Evolutionary conservation across 2,797 vertebrate species (phyloP), one percentile per base, ranked within the genome.

Genomic region (Paratrypauchen microcephalus): DNA sequence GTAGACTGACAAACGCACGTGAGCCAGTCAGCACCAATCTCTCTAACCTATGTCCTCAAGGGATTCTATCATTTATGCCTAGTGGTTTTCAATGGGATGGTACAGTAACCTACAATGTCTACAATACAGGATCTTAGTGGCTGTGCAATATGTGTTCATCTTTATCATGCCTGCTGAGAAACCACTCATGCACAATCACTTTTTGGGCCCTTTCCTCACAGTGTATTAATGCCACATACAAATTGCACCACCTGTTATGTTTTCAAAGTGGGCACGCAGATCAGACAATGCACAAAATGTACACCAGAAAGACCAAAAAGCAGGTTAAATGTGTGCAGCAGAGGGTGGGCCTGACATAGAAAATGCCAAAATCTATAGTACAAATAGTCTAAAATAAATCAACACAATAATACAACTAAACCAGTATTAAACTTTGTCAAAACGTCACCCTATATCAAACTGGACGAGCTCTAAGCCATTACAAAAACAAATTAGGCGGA

Each of bases 191-290:
- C 57, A 23, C 63, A 77, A 75, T 41, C 45, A 55, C 68, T 68
- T 71, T 74, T 81, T 83, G 84, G 83, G 83, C 67, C 78, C 54
- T 54, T 2, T 72, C 79, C 45, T 58, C 32, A 54, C 66, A 68
- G 76, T 81, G 72, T 67, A 82, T 69, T 55, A 76, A 76, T 68
- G 55, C 66, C 65, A 72, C 75, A 79, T 36, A 72, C 77, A 75
- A 60, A 62, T 68, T 75, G 81, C 1, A 61, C 87, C 84, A 88
- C 89, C 87, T 91, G 86, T 47, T 87, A 68, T 32, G 68, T 50
- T 19, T 64, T 52, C 15, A 65, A 26, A 50, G 41, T 47, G 60
- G 48, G 66, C 54, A 63, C 66, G 70, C 60, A 66, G 36, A 61
- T 60, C 65, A 78, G 70, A 78, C 69, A 71, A 75, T 61, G 70